Conservation (phyloP, 2,113 vertebrate species). For the Mus musculus region DNA sequence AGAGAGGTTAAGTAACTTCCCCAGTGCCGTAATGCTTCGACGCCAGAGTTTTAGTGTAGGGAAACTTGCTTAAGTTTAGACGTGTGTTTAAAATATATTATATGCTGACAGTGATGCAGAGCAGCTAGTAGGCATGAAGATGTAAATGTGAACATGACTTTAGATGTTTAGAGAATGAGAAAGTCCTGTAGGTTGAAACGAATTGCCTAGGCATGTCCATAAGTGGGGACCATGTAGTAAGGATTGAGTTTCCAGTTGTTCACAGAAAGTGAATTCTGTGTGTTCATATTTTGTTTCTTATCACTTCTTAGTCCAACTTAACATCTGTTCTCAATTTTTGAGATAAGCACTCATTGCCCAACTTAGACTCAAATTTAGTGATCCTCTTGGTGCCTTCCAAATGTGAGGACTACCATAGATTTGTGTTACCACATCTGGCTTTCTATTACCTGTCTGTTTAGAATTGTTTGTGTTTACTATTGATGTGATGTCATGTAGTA, state of each 20-base stretch:
- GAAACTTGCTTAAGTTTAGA: conserved; percentile 27
- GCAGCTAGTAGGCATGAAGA: conserved; percentile 23
- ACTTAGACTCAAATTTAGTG: background rate
- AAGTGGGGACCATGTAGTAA: background rate
- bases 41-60: background rate
- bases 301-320: background rate
- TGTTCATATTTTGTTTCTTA: background rate
- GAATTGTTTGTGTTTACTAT: conserved; percentile 31
- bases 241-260: background rate
- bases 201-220: background rate
- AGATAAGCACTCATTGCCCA: background rate
- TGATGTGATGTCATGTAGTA: conserved; percentile 1
- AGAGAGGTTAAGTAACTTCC: conserved; percentile 12
- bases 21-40: conserved; percentile 18
- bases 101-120: background rate
- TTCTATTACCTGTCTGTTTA: background rate
- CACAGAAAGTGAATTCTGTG: background rate
- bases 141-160: conserved; percentile 26
- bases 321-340: background rate
- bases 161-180: conserved; percentile 23
- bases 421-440: background rate
- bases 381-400: background rate
- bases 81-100: conserved; percentile 14
- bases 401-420: background rate
- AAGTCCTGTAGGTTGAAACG: background rate